These are phyloP conservation scores for Galerucella pusilla DNA, from an alignment of 2,888 invertebrate genomes.

Conservation along the genomic window DNA sequence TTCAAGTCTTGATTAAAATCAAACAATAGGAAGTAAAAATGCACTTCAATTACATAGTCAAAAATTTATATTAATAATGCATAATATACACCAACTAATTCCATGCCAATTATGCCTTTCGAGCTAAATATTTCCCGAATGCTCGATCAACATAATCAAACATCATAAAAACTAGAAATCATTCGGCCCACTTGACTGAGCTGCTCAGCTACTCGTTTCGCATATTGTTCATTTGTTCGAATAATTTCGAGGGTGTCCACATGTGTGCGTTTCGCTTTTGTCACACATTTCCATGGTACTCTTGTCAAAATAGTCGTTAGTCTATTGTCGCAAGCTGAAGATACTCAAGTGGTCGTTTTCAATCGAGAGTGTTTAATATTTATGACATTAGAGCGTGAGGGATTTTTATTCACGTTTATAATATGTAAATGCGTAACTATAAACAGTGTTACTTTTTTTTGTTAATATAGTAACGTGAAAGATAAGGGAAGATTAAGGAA, in stretches of 20 bases:
- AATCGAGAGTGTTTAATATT: slow-evolving; percentile 36
- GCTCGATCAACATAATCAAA: neutral
- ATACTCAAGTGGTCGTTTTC: slow-evolving; percentile 25
- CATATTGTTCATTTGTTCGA: slow-evolving; percentile 35
- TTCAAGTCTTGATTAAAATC: too few relatives aligned
- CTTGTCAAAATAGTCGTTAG: slow-evolving; percentile 56
- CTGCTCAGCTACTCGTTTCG: slow-evolving; percentile 31
- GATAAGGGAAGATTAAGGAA: too few relatives aligned
- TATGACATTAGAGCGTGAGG: slow-evolving; percentile 24
- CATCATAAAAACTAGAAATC: slow-evolving; percentile 20
- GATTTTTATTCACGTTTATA: neutral
- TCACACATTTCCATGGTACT: slow-evolving; percentile 50
- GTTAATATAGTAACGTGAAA: too few relatives aligned
- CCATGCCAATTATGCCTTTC: neutral
- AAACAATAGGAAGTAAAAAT: too few relatives aligned
- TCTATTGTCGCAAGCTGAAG: slow-evolving; percentile 37
- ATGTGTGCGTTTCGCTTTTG: slow-evolving; percentile 44
- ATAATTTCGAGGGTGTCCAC: slow-evolving; percentile 43
- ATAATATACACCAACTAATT: neutral
- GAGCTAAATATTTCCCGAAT: neutral
- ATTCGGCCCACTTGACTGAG: slow-evolving; percentile 39
- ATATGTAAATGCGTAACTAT: neutral
- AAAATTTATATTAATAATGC: too few relatives aligned
- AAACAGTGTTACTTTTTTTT: neutral
- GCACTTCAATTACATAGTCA: too few relatives aligned